phyloP scores from a whole-genome alignment of 2,113 vertebrate species.

The Megaceryle maxima region DNA sequence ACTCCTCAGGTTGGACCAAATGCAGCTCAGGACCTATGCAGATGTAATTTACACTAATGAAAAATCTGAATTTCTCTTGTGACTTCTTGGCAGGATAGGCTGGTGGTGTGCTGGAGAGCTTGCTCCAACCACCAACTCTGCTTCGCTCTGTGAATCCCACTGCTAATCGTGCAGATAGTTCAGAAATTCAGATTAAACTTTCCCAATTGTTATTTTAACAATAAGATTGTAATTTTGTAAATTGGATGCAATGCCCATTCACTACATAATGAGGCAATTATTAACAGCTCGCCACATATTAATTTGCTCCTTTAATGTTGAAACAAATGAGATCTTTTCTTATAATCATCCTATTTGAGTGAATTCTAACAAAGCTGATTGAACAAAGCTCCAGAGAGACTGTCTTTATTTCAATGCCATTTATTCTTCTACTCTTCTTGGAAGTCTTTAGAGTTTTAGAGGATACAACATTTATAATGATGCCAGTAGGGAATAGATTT shows the following conservation, averaged over 20 bases:
- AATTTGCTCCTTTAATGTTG: constrained; percentile 76
- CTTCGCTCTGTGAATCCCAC: neutral
- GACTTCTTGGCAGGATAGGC: neutral
- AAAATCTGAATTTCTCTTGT: neutral
- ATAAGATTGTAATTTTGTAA: constrained; percentile 65
- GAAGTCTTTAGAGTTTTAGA: constrained; percentile 72
- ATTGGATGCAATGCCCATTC: constrained; percentile 58
- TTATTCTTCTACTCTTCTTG: constrained; percentile 64
- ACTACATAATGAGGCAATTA: constrained; percentile 72
- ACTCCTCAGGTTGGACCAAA: neutral
- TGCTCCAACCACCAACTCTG: neutral
- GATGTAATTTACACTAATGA: neutral
- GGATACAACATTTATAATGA: constrained; percentile 76
- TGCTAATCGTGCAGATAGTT: constrained; percentile 5
- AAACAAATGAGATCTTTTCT: constrained; percentile 76
- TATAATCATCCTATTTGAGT: constrained; percentile 77
- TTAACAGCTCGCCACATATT: constrained; percentile 70
- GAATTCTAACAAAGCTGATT: constrained; percentile 72
- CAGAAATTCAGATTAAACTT: constrained; percentile 56
- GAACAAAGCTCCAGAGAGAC: constrained; percentile 71
- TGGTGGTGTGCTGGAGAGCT: accelerated
- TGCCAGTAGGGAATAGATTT: constrained; percentile 73
- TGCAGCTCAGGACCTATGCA: neutral
- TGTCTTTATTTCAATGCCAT: constrained; percentile 69
- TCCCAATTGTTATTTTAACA: constrained; percentile 57